Evolutionary conservation across 2,888 invertebrate genomes (phyloP), one percentile per base, ranked within the genome.

Genomic region (Eubasilissa splendida): DNA sequence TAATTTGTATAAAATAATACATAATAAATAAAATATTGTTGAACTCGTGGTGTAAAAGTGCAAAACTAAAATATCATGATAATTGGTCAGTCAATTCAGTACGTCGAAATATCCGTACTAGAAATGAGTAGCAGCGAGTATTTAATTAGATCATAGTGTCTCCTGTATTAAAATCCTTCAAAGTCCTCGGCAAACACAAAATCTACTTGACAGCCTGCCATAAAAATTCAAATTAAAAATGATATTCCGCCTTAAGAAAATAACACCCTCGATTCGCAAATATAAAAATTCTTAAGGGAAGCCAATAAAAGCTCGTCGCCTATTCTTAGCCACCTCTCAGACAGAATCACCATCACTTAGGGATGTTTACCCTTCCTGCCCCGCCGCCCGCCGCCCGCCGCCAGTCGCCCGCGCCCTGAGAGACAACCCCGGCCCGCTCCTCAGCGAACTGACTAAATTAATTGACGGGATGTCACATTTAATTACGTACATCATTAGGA

Each of bases 381-480:
- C 42, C 42, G 33, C 42, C 58, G 14, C 66, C 77, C 33, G 22
- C 77, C 58, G 68, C 71, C 33, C 65, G 4, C 66, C 33, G 56
- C 12, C 70, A 42, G 14, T 5, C 50, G 10, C 22, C 52, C 60
- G 42, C 63, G 50, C 60, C n/a, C 63, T 14, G 50, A 52, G 11
- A 42, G 22, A 22, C 22, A 22, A 22, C 14, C 12, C 65, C 54
- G 50, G 53, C 53, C 54, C 60, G 65, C 65, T 50, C 75, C 52
- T 50, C 65, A 66, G 66, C 74, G 75, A 75, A 80, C 80, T 80
- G 81, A 78, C 82, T 82, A 83, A 83, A 85, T 85, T 85, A 85
- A 85, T 85, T 85, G 85, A 85, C 84, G 85, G 82, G 82, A 84
- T 85, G 85, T 85, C 85, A 84, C 85, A 84, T 84, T 84, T 85